Base-by-base conservation (phyloP, 2,797 vertebrate genomes). In the Enteromius viviparus region DNA sequence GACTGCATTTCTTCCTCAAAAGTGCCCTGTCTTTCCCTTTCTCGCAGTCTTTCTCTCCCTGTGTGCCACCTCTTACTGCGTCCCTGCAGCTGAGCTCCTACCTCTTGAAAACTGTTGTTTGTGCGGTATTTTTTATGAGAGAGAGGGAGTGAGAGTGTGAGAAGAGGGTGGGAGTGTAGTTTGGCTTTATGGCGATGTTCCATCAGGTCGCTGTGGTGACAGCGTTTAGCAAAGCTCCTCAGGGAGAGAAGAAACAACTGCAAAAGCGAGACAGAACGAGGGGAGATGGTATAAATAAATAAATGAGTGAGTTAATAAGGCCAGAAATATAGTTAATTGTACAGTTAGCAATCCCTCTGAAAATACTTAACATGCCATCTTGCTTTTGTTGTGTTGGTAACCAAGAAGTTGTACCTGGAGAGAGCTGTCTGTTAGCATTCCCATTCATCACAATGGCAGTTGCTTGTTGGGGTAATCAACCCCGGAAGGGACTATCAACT, bases 141-240 rank as follows among this genome's bases (percentile, higher is more conserved):
- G 66, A 62, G 42, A 65, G 55, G 65, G 66, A 70, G 40, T 29
- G 82, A 49, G 75, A 71, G 55, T 49, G 53, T 49, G 82, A 76
- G 47, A 37, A 65, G 75, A 87, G 85, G 82, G 53, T 71, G 49
- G 64, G 64, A 84, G 62, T 71, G 74, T 66, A 49, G 66, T 58
- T 51, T 78, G 29, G 85, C 85, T 89, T 89, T 87, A 90, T 86
- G 87, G 86, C 80, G 75, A 76, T 79, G 72, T 85, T 87, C 87
- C 87, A 89, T 88, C 88, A 86, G 91, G 89, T 82, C 82, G 87
- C 83, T 89, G 88, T 90, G 90, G 91, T 82, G 87, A 91, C 89
- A 89, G 87, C 85, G 74, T 92, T 93, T 91, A 92, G 89, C 85
- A 79, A 86, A 91, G 87, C 87, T 72, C 70, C 71, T 86, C 80